Conservation (phyloP, 2,888 invertebrate species). For the Carcina quercana region DNA sequence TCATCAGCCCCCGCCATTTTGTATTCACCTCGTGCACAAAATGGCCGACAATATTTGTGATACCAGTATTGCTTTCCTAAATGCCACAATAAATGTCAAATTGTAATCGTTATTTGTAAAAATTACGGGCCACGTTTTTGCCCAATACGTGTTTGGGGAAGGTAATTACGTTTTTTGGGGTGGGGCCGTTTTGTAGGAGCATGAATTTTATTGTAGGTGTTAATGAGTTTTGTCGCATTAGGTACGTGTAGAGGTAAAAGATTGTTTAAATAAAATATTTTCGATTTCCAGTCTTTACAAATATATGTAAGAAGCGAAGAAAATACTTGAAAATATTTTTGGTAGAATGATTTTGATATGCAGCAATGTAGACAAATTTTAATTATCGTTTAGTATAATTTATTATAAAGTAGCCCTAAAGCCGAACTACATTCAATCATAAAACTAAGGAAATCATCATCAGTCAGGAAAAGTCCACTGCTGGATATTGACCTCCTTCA, state of each 20-base stretch:
- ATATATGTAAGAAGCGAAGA: neutral
- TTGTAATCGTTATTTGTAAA: slow-evolving; percentile 61
- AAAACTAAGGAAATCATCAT: too few species aligned
- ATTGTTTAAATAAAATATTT: too few species aligned
- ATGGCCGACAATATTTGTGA: slow-evolving; percentile 48
- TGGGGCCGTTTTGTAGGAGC: neutral
- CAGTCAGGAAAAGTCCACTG: too few species aligned
- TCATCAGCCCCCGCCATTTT: slow-evolving; percentile 44
- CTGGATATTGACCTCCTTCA: too few species aligned
- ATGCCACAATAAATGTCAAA: slow-evolving; percentile 66
- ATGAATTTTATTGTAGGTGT: neutral
- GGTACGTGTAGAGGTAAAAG: too few species aligned
- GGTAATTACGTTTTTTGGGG: slow-evolving; percentile 47
- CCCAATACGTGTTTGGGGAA: slow-evolving; percentile 48
- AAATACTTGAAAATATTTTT: neutral
- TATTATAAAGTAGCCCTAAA: too few species aligned
- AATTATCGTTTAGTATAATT: too few species aligned
- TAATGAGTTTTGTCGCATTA: neutral
- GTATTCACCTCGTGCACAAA: slow-evolving; percentile 49
- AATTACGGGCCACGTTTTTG: slow-evolving; percentile 54
- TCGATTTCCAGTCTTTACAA: too few species aligned
- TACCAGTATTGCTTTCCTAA: slow-evolving; percentile 48
- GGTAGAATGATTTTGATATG: too few species aligned
- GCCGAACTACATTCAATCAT: too few species aligned
- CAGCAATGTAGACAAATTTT: too few species aligned